phyloP scores from a whole-genome alignment of 2,797 vertebrate species.

The Parotocinclus haroldoi region DNA sequence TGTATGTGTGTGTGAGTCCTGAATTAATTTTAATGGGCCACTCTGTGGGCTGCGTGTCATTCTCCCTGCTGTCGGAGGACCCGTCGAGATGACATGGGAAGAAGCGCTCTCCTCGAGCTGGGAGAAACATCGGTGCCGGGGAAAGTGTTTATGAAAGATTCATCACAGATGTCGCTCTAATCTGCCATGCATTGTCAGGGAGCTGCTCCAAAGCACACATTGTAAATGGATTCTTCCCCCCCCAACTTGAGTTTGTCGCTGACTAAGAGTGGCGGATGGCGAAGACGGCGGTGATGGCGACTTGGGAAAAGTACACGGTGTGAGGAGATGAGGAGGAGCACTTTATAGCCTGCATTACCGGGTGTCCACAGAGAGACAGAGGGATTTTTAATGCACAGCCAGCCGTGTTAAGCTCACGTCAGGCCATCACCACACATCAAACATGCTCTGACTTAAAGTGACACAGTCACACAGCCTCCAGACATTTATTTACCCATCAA shows the following conservation, averaged over 20 bases:
- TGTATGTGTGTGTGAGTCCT: constrained; percentile 57
- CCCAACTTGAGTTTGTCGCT: constrained; percentile 91
- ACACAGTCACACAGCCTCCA: constrained; percentile 73
- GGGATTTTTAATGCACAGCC: constrained; percentile 88
- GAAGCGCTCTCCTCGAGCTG: constrained; percentile 82
- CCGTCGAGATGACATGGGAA: constrained; percentile 85
- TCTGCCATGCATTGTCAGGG: constrained; percentile 98
- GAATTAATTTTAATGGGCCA: constrained; percentile 94
- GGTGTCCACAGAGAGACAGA: constrained; percentile 79
- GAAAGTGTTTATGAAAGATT: constrained; percentile 98
- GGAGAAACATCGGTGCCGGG: constrained; percentile 55
- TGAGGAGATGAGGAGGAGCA: constrained; percentile 86
- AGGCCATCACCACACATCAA: constrained; percentile 81
- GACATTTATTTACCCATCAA: constrained; percentile 82
- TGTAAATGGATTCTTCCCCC: constrained; percentile 92
- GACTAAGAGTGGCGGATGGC: constrained; percentile 62
- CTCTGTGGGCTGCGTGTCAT: constrained; percentile 86
- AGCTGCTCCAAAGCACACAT: constrained; percentile 92
- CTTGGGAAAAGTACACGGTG: constrained; percentile 75
- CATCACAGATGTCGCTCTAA: constrained; percentile 96
- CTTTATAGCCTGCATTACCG: constrained; percentile 85
- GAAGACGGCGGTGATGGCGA: constrained; percentile 44
- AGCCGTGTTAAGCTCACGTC: constrained; percentile 80
- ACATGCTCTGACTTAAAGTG: constrained; percentile 82
- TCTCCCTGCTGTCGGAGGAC: constrained; percentile 68